These are phyloP conservation scores for Staurois parvus DNA, from an alignment of 2,797 vertebrate species.

Conservation along the genomic window DNA sequence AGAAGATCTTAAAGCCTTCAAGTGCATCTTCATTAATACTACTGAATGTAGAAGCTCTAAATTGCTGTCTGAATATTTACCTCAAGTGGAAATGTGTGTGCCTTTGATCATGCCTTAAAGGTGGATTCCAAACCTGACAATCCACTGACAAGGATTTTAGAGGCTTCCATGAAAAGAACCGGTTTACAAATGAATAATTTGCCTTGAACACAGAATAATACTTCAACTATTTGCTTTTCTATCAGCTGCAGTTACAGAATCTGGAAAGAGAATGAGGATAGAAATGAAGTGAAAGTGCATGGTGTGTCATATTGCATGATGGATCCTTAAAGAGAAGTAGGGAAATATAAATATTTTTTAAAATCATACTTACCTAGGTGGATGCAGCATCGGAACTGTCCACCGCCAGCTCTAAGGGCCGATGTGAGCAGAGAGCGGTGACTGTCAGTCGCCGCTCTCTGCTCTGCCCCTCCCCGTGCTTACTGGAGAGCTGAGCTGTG, in stretches of 20 bases:
- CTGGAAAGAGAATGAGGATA: background rate
- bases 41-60: conserved; percentile 9
- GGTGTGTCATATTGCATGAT: background rate
- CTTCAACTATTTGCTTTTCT: too few relatives aligned
- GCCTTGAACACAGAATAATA: conserved; percentile 16
- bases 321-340: too few relatives aligned
- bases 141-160: conserved; percentile 49
- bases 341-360: too few relatives aligned
- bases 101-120: conserved; percentile 61
- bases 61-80: conserved; percentile 39
- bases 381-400: too few relatives aligned
- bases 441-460: too few relatives aligned
- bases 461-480: too few relatives aligned
- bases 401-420: too few relatives aligned
- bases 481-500: too few relatives aligned
- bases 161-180: conserved; percentile 5
- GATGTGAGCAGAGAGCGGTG: too few relatives aligned
- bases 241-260: background rate
- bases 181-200: conserved; percentile 54
- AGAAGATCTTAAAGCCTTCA: conserved; percentile 44
- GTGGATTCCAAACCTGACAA: conserved; percentile 55
- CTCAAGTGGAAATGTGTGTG: conserved; percentile 34
- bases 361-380: too few relatives aligned
- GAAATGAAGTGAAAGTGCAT: background rate
- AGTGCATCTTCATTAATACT: conserved; percentile 52